Base-by-base conservation (phyloP, 2,888 invertebrate species). In the Dolomedes plantarius region DNA sequence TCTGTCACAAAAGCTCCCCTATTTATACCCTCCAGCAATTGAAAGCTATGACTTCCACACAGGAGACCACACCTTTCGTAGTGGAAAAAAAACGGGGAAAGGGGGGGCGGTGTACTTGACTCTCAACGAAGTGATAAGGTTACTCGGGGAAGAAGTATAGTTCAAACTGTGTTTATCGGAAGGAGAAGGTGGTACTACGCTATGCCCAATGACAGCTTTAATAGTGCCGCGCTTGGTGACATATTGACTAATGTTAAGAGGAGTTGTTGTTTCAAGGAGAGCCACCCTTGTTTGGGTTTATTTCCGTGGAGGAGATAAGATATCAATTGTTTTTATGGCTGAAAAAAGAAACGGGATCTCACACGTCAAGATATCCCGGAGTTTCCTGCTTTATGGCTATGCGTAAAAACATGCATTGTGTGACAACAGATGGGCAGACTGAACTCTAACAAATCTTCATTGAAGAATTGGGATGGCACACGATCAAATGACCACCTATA, bases 221-320 rank as follows among this genome's bases (percentile, higher is more conserved):
- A 80, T 32, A 27, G 46, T 36, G 73, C 80, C 80, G 80, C 32
- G 36, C 27, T 36, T 36, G 67, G 73, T 80, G 80, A 80, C 80
- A 80, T 67, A 56, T 32, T 62, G 19, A 56, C 56, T 23, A 56
- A 56, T 56, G 56, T 23, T 23, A 11, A 56, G 56, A 23, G 56
- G 16, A 23, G 3, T 46, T 56, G 56, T 56, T 56, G 19, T 56
- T 56, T 56, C 11, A 56, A 56, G 23, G 16, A 56, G 16, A 23
- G 23, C 11, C 23, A 3, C 3, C 56, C 46, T 46, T 56, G 56
- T 23, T 23, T 56, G 56, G 56, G 23, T 23, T 56, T 56, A n/a
- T 56, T 56, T 56, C 23, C 56, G 1, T 5, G 3, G 7, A 16
- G 11, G 23, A 23, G 56, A 56, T 56, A 56, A 56, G 56, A 56